Evolutionary conservation across 2,797 vertebrate genomes (phyloP), one percentile per base, ranked within the genome.

Genomic region (Luscinia megarhynchos): DNA sequence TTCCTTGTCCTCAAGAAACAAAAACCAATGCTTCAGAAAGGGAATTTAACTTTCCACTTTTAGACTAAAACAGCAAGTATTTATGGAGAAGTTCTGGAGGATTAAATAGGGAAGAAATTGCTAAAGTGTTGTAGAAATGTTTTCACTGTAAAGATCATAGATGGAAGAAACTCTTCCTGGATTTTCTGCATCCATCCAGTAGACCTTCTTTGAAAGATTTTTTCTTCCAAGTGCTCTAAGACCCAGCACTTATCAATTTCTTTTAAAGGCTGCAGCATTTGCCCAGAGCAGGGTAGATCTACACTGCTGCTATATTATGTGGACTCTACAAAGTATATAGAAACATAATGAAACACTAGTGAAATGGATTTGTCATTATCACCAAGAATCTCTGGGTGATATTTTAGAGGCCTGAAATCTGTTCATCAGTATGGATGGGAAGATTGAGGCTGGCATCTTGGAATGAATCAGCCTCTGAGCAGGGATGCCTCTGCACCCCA

Each of bases 21-120:
- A 93, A 91, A 89, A 27, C 2, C 54, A 81, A 45, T 61, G 50
- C 27, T 94, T 89, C 64, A 57, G 61, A 89, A 92, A 87, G 14
- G 55, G 59, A 91, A 66, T 94, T 88, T 62, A 75, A 72, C 90
- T 75, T 93, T 73, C 43, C 34, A 87, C 23, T 85, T 94, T 72
- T 59, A 89, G 61, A 62, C 53, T 68, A 45, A 85, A 17, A 40
- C 43, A 92, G 38, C n/a, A 62, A 53, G 38, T 73, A 58, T 89
- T 96, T 85, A 34, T 78, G 72, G 40, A 88, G 62, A 84, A 84
- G 12, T 90, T 77, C 27, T 87, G 48, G 23, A 70, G 58, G 38
- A 88, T 94, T 95, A 78, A 92, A 83, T 51, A 84, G 15, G 16
- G 30, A 57, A 84, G 55, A 89, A 90, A 51, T 22, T 72, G 45